These are phyloP conservation scores for Anastatus disparis DNA, from an alignment of 1,140 invertebrate genomes.

Conservation along the genomic window DNA sequence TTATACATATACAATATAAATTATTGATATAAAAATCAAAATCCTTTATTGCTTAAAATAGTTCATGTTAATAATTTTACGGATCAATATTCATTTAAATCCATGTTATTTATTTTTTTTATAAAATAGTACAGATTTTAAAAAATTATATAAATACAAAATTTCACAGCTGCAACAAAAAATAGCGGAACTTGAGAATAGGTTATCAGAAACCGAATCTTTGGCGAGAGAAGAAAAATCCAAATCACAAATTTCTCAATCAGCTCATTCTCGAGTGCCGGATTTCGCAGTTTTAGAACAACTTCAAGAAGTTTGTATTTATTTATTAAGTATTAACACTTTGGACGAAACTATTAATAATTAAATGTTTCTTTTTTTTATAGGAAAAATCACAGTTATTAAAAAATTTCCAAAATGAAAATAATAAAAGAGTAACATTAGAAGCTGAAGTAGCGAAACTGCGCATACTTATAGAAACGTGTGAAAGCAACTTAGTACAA, in stretches of 20 bases:
- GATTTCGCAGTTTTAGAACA: conserved; percentile 48
- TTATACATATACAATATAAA: no score
- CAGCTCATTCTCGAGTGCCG: not conserved
- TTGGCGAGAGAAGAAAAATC: conserved; percentile 41
- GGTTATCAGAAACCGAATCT: conserved; percentile 49
- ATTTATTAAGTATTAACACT: not conserved
- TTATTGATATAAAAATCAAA: not conserved
- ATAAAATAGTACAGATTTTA: not conserved
- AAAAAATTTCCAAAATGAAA: conserved; percentile 51
- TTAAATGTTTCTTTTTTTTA: conserved; percentile 24
- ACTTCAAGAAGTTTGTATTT: conserved; percentile 51
- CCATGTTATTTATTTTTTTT: not conserved
- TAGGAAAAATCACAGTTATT: conserved; percentile 53
- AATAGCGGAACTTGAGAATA: conserved; percentile 51
- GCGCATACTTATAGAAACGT: conserved; percentile 47
- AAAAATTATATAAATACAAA: not conserved
- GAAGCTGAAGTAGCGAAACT: conserved; percentile 52
- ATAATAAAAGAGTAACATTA: conserved; percentile 45
- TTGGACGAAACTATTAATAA: not conserved
- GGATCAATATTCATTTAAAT: no score
- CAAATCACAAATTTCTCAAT: conserved; percentile 40
- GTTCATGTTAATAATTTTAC: no score
- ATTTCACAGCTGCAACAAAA: conserved; percentile 49
- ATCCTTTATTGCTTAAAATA: no score
- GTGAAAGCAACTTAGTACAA: conserved; percentile 43